Evolutionary conservation across 2,888 invertebrate genomes (phyloP).

Genomic region (Platypus cylindrus): DNA sequence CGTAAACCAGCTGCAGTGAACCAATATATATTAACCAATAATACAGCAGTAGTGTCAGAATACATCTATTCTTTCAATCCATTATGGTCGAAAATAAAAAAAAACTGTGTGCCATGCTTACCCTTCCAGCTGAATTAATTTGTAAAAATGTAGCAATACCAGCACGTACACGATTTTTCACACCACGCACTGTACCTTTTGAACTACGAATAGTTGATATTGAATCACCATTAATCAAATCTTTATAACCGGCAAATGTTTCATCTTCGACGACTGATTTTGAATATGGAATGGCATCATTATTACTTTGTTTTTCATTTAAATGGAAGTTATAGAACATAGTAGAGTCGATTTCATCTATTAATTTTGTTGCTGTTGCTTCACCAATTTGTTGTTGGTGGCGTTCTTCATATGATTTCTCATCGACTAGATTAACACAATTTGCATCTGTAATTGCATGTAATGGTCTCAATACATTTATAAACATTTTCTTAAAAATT

Average conservation of each 20-base stretch:
- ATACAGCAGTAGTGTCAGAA: no score
- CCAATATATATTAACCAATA: no score
- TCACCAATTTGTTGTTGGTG: slow-evolving; percentile 39
- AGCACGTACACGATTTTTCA: slow-evolving; percentile 86
- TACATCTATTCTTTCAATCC: no score
- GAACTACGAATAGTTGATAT: slow-evolving; percentile 78
- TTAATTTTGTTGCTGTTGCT: slow-evolving; percentile 22
- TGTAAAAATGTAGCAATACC: slow-evolving; percentile 92
- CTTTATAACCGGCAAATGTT: slow-evolving; percentile 71
- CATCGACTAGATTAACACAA: slow-evolving; percentile 36
- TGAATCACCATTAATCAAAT: slow-evolving; percentile 49
- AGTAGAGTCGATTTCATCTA: slow-evolving; percentile 51
- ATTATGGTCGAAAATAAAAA: no score
- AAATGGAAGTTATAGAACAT: slow-evolving; percentile 73
- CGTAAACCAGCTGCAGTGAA: no score
- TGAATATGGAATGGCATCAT: slow-evolving; percentile 33
- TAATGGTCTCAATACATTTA: background rate
- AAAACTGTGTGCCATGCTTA: no score
- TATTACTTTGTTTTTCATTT: slow-evolving; percentile 51
- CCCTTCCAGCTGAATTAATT: slow-evolving; percentile 62
- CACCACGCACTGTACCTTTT: slow-evolving; percentile 85
- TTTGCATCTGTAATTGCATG: slow-evolving; percentile 7
- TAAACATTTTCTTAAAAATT: background rate
- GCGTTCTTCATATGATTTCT: slow-evolving; percentile 57
- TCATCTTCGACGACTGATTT: slow-evolving; percentile 37